A percentile compares a stretch with the other conserved stretches of the same genome.
Evolutionary conservation across 2,888 invertebrate genomes (phyloP).

Genomic region (Drosophila anceps): DNA sequence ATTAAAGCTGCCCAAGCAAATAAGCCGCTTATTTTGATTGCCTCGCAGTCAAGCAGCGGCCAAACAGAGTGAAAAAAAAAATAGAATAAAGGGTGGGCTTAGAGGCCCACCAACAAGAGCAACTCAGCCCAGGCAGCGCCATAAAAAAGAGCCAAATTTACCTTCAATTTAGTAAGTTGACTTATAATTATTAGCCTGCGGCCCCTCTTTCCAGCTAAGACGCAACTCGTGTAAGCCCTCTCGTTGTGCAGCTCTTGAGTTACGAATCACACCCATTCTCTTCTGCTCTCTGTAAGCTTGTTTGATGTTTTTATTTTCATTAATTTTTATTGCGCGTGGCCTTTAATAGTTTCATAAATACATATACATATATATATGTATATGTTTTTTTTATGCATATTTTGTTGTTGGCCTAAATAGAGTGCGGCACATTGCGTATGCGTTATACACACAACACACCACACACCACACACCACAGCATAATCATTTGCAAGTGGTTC

Average conservation of each 20-base stretch:
- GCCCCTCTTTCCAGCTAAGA: not conserved
- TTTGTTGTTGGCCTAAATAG: conserved; percentile 37
- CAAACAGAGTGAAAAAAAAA: conserved; percentile 14
- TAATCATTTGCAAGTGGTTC: conserved; percentile 40
- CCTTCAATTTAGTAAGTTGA: conserved; percentile 68
- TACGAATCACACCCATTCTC: conserved; percentile 9
- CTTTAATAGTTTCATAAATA: conserved; percentile 39
- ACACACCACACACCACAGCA: conserved; percentile 43
- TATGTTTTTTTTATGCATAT: conserved; percentile 15
- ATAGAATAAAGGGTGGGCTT: conserved; percentile 18
- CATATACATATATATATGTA: not conserved
- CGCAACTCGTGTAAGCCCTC: conserved; percentile 10
- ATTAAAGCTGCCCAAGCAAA: conserved; percentile 50
- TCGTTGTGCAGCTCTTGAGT: not conserved
- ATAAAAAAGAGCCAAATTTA: conserved; percentile 47
- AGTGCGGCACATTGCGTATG: conserved; percentile 55
- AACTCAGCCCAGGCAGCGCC: not conserved
- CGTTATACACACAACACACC: conserved; percentile 42
- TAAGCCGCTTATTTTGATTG: conserved; percentile 73
- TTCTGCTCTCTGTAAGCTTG: not conserved
- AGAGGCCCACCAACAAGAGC: not conserved
- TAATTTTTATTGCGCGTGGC: conserved; percentile 53
- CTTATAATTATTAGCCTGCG: conserved; percentile 30
- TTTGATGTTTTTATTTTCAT: conserved; percentile 35
- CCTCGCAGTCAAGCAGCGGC: conserved; percentile 34